A percentile compares a stretch with the other conserved stretches of the same genome.
These are phyloP conservation scores for Onychorhynchus coronatus DNA, from an alignment of 2,113 vertebrate species.

Conservation along the genomic window DNA sequence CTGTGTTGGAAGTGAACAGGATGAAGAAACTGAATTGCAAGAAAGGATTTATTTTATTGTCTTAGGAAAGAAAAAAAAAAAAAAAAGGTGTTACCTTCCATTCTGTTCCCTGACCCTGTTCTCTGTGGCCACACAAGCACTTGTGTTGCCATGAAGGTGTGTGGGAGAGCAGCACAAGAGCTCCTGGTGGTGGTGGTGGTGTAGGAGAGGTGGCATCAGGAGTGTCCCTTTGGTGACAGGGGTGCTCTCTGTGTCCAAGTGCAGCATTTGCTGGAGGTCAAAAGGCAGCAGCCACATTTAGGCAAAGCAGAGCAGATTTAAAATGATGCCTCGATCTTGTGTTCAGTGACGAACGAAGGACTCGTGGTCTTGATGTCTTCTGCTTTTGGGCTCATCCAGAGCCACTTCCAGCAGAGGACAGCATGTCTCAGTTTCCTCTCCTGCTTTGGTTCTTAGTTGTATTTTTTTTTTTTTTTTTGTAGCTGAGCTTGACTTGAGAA, in stretches of 20 bases:
- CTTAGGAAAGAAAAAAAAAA: not conserved
- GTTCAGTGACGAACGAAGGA: not conserved
- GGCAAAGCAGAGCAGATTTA: not conserved
- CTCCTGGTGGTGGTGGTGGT: not conserved
- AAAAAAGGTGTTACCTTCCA: not conserved
- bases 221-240: not conserved
- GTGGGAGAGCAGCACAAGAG: not conserved
- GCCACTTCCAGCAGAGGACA: conserved; percentile 37
- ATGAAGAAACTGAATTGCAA: not conserved
- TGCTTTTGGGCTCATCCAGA: not conserved
- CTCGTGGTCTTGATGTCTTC: not conserved
- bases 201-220: not conserved
- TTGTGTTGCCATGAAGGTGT: fast-evolving
- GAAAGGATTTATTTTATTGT: not conserved
- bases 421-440: conserved; percentile 18
- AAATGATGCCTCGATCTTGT: not conserved
- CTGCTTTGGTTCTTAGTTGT: not conserved
- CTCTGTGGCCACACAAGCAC: fast-evolving
- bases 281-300: not conserved
- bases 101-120: not conserved
- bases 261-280: not conserved
- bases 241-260: not conserved
- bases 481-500: not conserved
- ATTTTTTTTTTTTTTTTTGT: not conserved
- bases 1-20: not conserved